Conservation (phyloP, 2,113 vertebrate species). For the Psettodes erumei region DNA sequence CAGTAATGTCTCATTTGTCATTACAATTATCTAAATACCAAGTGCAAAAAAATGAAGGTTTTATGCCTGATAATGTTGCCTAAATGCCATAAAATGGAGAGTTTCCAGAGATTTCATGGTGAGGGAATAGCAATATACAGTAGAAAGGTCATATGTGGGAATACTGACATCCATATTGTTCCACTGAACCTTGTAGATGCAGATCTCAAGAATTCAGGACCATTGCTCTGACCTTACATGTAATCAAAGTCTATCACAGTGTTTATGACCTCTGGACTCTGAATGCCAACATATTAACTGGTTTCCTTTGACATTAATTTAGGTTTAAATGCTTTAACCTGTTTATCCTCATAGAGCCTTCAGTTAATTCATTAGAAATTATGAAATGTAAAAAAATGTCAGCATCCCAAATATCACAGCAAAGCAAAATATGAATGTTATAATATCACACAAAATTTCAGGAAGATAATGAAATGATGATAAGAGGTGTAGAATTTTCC, state of each 20-base stretch:
- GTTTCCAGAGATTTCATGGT: slow-evolving; percentile 7
- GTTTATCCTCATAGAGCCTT: background rate
- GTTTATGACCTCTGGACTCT: slow-evolving; percentile 14
- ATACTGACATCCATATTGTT: slow-evolving; percentile 10
- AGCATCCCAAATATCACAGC: background rate
- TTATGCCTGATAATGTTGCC: background rate
- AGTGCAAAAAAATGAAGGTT: slow-evolving; percentile 6
- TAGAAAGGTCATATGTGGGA: slow-evolving; percentile 26
- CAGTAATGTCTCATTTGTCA: slow-evolving; percentile 29
- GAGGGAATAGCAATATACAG: background rate
- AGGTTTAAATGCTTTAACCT: background rate
- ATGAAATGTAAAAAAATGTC: slow-evolving; percentile 1
- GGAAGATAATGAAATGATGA: background rate
- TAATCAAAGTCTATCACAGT: slow-evolving; percentile 6
- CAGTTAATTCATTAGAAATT: background rate
- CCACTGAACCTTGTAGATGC: background rate
- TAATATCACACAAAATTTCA: background rate
- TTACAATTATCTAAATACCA: slow-evolving; percentile 7
- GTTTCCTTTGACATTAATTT: background rate
- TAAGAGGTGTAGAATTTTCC: background rate
- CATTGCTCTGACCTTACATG: slow-evolving; percentile 34
- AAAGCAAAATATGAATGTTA: background rate
- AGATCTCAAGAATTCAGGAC: slow-evolving; percentile 15
- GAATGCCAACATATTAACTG: slow-evolving; percentile 37
- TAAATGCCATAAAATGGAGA: slow-evolving; percentile 3